phyloP scores from a whole-genome alignment of 1,140 invertebrate genomes.

The Drosophila asahinai region DNA sequence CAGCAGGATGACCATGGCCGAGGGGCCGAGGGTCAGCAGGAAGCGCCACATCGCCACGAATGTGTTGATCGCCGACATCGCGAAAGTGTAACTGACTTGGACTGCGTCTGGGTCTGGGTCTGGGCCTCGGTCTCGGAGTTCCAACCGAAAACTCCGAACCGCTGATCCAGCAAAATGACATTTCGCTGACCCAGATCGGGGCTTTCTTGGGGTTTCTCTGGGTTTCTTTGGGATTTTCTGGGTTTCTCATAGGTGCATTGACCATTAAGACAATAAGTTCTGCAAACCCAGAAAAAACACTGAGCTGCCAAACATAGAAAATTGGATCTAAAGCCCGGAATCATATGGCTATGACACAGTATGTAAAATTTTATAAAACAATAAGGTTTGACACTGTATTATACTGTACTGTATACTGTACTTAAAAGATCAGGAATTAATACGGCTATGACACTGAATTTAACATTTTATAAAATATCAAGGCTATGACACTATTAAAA shows the following conservation, averaged over 20 bases:
- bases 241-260: constrained; percentile 2
- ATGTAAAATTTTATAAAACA: too few relatives aligned
- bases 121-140: neutral
- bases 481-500: too few relatives aligned
- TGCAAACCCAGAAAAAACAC: constrained; percentile 5
- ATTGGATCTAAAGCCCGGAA: neutral
- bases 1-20: constrained; percentile 87
- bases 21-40: constrained; percentile 87
- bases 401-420: too few relatives aligned
- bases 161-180: constrained; percentile 5
- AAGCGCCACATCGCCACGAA: constrained; percentile 86
- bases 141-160: neutral
- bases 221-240: neutral
- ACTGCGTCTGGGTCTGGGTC: neutral
- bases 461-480: too few relatives aligned
- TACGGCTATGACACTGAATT: too few relatives aligned
- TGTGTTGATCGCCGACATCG: constrained; percentile 66
- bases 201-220: neutral
- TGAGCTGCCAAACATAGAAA: neutral
- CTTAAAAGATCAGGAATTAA: too few relatives aligned
- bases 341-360: too few relatives aligned
- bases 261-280: neutral
- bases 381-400: too few relatives aligned
- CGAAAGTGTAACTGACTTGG: constrained; percentile 18
- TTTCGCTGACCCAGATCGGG: constrained; percentile 10